These are phyloP conservation scores for Leucophora obtusa DNA, from an alignment of 2,888 invertebrate genomes.

Conservation along the genomic window DNA sequence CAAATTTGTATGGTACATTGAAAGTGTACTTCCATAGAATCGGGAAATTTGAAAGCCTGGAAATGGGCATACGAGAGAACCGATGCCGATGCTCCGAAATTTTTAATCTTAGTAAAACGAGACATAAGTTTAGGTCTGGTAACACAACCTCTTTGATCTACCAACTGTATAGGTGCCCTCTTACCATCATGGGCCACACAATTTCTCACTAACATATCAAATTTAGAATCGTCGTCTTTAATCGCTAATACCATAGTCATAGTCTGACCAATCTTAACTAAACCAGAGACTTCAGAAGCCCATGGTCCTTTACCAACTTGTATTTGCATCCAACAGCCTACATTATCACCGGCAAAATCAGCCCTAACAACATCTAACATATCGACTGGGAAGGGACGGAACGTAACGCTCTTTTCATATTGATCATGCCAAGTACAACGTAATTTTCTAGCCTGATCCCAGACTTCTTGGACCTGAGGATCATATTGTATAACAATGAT, in stretches of 20 bases:
- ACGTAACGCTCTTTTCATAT: conserved; percentile 96
- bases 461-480: conserved; percentile 95
- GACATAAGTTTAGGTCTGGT: conserved; percentile 96
- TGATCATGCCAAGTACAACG: conserved; percentile 97
- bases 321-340: conserved; percentile 98
- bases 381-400: conserved; percentile 95
- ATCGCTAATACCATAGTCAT: conserved; percentile 98
- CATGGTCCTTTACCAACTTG: conserved; percentile 97
- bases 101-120: conserved; percentile 95
- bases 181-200: conserved; percentile 97
- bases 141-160: conserved; percentile 95
- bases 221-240: conserved; percentile 96
- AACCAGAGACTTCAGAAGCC: conserved; percentile 95
- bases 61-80: conserved; percentile 95
- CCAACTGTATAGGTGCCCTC: conserved; percentile 94
- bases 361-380: conserved; percentile 97
- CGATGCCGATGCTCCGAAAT: conserved; percentile 95
- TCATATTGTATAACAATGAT: conserved; percentile 96
- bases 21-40: conserved; percentile 97
- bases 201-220: conserved; percentile 96
- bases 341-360: conserved; percentile 96
- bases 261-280: conserved; percentile 96
- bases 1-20: conserved; percentile 97
- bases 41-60: conserved; percentile 97
- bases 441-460: conserved; percentile 95